Percentiles rank a stretch among this genome's conserved stretches.
phyloP scores from a whole-genome alignment of 2,888 invertebrate species.

The Lasius platythorax region DNA sequence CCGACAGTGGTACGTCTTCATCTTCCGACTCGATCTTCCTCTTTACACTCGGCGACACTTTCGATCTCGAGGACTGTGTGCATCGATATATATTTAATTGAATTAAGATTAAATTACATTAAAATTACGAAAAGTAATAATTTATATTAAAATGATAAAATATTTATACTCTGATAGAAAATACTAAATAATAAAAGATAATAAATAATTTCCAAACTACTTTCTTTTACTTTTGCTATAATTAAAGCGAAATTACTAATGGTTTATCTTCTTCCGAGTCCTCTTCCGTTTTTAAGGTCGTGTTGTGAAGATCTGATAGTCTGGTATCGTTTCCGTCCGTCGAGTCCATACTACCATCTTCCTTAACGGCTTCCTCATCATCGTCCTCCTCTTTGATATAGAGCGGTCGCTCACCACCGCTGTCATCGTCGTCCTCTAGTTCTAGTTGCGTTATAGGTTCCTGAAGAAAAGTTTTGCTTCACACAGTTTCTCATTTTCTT shows the following conservation, averaged over 20 bases:
- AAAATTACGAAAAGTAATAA: not conserved
- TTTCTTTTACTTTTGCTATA: not conserved
- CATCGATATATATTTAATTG: slow-evolving; percentile 16
- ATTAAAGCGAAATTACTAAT: slow-evolving; percentile 87
- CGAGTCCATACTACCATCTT: slow-evolving; percentile 79
- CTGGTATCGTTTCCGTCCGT: slow-evolving; percentile 82
- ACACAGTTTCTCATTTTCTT: not conserved
- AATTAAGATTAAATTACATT: not conserved
- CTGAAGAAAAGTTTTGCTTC: slow-evolving; percentile 79
- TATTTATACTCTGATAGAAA: not conserved
- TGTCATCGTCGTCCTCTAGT: slow-evolving; percentile 84
- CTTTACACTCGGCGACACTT: slow-evolving; percentile 81
- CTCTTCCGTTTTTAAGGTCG: slow-evolving; percentile 85
- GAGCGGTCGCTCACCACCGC: slow-evolving; percentile 87
- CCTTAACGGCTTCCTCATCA: slow-evolving; percentile 79
- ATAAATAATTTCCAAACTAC: not conserved
- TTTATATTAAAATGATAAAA: not conserved
- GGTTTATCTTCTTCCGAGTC: slow-evolving; percentile 92
- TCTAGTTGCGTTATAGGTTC: slow-evolving; percentile 89
- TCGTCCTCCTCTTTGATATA: slow-evolving; percentile 86
- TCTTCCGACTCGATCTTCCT: slow-evolving; percentile 87
- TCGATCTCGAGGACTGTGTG: slow-evolving; percentile 76
- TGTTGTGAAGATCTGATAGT: slow-evolving; percentile 84
- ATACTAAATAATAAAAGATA: not conserved
- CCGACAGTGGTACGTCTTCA: slow-evolving; percentile 89